These are phyloP conservation scores for Oreochromis spilurus DNA, from an alignment of 2,113 vertebrate species.

Conservation along the genomic window DNA sequence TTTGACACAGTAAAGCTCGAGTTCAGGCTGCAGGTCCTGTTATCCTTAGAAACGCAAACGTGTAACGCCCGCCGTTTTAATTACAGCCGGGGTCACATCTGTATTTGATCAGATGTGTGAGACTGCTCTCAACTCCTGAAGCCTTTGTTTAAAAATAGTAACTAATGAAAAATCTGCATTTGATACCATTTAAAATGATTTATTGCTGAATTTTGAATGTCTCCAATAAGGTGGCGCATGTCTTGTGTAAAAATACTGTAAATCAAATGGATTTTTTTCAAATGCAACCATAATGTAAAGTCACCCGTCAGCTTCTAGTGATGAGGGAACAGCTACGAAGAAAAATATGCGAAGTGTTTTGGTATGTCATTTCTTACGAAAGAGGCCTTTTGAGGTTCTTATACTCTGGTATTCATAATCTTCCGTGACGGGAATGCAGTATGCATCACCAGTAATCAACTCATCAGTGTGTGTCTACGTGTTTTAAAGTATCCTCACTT, in stretches of 20 bases:
- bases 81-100: constrained; percentile 17
- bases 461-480: not conserved
- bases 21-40: constrained; percentile 3
- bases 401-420: not conserved
- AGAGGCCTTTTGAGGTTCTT: not conserved
- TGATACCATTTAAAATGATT: not conserved
- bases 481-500: not conserved
- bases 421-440: not conserved
- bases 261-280: not conserved
- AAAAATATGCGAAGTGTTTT: not conserved
- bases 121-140: not conserved
- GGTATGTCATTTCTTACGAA: not conserved
- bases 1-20: not conserved
- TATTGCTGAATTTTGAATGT: not conserved
- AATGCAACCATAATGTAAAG: not conserved
- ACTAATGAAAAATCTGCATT: not conserved
- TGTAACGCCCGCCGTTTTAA: not conserved
- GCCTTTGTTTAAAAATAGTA: not conserved
- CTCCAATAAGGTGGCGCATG: not conserved
- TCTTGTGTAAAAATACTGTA: not conserved
- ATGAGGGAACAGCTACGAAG: not conserved
- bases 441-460: not conserved
- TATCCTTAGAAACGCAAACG: not conserved
- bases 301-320: not conserved
- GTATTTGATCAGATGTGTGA: not conserved